These are phyloP conservation scores for Empidonax alnorum DNA, from an alignment of 2,113 vertebrate genomes.

Conservation along the genomic window DNA sequence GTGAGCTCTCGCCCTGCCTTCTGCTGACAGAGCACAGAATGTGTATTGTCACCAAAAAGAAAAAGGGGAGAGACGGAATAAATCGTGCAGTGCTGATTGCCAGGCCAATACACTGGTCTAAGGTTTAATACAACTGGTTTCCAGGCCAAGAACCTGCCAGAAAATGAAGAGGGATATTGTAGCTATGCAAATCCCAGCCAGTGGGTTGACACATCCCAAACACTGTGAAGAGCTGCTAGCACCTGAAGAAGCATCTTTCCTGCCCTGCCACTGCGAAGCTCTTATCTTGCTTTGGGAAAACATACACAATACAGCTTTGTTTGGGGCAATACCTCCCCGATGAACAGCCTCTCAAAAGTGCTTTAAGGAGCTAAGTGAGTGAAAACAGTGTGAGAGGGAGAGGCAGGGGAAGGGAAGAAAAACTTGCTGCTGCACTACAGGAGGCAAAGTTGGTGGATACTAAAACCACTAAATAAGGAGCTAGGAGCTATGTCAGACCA, in stretches of 20 bases:
- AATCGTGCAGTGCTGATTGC: not conserved
- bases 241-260: conserved; percentile 36
- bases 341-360: not conserved
- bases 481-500: not conserved
- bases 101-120: not conserved
- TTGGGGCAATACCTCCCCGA: not conserved
- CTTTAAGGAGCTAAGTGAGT: not conserved
- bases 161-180: conserved; percentile 34
- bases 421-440: not conserved
- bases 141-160: conserved; percentile 47
- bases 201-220: conserved; percentile 3
- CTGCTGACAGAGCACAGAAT: conserved; percentile 35
- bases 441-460: not conserved
- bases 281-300: conserved; percentile 25
- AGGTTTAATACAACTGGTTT: conserved; percentile 21
- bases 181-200: not conserved
- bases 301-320: not conserved
- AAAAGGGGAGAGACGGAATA: conserved; percentile 25
- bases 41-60: not conserved
- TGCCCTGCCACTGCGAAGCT: not conserved
- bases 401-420: not conserved
- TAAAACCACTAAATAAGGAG: not conserved
- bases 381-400: not conserved
- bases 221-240: not conserved
- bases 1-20: not conserved